Conservation (phyloP, 2,113 vertebrate genomes). For the Ramphastos sulfuratus region DNA sequence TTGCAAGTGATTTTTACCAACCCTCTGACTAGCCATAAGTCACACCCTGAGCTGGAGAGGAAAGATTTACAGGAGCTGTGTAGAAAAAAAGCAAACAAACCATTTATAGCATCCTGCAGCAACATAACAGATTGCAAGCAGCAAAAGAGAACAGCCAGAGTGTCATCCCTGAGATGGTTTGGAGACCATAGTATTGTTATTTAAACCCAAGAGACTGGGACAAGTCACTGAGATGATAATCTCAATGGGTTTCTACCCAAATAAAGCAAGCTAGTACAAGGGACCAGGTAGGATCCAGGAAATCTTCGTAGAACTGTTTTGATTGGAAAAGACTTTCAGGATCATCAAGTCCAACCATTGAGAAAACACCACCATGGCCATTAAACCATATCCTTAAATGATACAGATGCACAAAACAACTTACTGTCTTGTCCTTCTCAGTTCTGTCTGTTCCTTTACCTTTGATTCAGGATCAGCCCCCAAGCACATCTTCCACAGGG, state of each 20-base stretch:
- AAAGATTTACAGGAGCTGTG: neutral
- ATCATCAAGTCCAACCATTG: too few relatives aligned
- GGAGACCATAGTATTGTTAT: neutral
- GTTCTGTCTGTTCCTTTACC: neutral
- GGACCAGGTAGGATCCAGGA: neutral
- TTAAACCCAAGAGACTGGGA: neutral
- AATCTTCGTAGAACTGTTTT: neutral
- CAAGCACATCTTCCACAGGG: neutral
- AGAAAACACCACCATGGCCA: too few relatives aligned
- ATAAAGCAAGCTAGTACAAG: conserved; percentile 1
- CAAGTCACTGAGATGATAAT: neutral
- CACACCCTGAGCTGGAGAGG: neutral
- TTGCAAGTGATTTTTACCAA: conserved; percentile 21
- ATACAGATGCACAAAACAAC: neutral
- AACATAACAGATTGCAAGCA: neutral
- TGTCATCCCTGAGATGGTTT: neutral
- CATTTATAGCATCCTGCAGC: neutral
- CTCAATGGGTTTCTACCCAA: neutral
- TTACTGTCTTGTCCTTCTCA: neutral
- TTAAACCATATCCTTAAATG: too few relatives aligned
- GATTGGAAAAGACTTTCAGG: too few relatives aligned
- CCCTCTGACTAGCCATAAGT: neutral
- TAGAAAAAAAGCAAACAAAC: conserved; percentile 8
- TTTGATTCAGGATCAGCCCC: neutral
- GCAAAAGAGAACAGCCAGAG: neutral